Evolutionary conservation across 30 jellyfish, hydroid and myxozoan genomes (phyloP), one percentile per base, ranked within the genome.

Genomic region (Nemopilema nomurai): DNA sequence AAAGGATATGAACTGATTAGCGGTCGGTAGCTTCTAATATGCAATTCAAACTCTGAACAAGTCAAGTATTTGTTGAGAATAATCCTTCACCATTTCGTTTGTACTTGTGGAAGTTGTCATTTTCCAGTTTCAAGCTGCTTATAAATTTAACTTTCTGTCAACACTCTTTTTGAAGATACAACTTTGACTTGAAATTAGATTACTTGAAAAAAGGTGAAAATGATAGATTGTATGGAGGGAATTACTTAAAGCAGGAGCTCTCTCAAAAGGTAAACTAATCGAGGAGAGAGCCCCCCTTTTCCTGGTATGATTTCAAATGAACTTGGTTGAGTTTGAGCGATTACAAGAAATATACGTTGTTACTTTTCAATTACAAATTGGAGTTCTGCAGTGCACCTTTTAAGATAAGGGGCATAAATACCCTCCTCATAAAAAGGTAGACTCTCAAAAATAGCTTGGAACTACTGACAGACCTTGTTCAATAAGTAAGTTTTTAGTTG

Each of bases 261-360:
- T 41, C 57, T 41, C 57, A 41, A 41, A 3, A 41, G 74, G 31
- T 20, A 64, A 25, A 64, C 74, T 21, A 64, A 64, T 25, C 28
- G 28, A 64, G 31, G 31, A 20, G 74, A 20, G 74, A 25, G 4
- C 31, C 74, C 74, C 74, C 74, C 74, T 64, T n/a, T 1, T 18
- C 74, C 74, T 64, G 31, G 74, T 64, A 64, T 64, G 18, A 64
- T 64, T 64, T 64, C 74, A 64, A 64, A 64, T 64, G 74, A 64
- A 64, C 18, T 64, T 64, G 74, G 74, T 64, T 21, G 74, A 64
- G 18, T 64, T 64, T 18, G 74, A 64, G 18, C 31, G 74, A 64
- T 64, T 64, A 21, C 74, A 64, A 64, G 74, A 64, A 64, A 69
- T 69, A 69, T 17, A 69, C 79, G 79, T 20, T 69, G 33, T 69